Percentiles rank a stretch among this genome's conserved stretches.
Conservation (phyloP, 2,797 vertebrate genomes). For the Tokudaia muenninki region DNA sequence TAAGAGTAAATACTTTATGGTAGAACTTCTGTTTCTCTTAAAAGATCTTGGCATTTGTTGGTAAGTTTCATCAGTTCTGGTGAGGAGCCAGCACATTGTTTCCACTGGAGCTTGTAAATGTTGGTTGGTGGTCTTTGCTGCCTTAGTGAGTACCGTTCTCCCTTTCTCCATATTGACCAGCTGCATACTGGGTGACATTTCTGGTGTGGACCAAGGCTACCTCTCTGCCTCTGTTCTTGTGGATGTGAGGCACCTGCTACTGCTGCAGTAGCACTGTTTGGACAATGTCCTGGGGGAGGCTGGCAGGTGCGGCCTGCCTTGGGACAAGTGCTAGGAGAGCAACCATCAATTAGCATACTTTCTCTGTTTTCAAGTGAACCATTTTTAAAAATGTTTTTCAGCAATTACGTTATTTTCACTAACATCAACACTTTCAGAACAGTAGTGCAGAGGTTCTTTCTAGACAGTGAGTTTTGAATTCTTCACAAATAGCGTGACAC, state of each 20-base stretch:
- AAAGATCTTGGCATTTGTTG: constrained; percentile 17
- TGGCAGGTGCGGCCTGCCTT: neutral
- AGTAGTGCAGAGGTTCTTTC: neutral
- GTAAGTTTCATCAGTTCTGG: constrained; percentile 4
- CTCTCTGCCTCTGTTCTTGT: neutral
- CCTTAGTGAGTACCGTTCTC: neutral
- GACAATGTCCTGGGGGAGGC: neutral
- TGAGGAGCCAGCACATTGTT: constrained; percentile 8
- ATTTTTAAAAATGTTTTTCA: constrained; percentile 11
- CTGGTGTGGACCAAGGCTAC: neutral
- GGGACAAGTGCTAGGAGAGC: neutral
- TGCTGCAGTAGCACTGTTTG: neutral
- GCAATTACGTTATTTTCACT: neutral
- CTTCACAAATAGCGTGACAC: neutral
- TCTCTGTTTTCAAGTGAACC: neutral
- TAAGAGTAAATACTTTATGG: constrained; percentile 5
- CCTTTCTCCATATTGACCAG: neutral
- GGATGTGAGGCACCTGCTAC: neutral
- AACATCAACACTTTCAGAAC: neutral
- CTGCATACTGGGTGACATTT: neutral
- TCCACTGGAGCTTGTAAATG: neutral
- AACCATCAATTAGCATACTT: neutral
- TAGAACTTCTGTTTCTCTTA: constrained; percentile 50
- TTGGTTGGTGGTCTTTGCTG: neutral
- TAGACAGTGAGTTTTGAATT: neutral